Evolutionary conservation across 2,797 vertebrate genomes (phyloP).

Genomic region (Scolopax rusticola): DNA sequence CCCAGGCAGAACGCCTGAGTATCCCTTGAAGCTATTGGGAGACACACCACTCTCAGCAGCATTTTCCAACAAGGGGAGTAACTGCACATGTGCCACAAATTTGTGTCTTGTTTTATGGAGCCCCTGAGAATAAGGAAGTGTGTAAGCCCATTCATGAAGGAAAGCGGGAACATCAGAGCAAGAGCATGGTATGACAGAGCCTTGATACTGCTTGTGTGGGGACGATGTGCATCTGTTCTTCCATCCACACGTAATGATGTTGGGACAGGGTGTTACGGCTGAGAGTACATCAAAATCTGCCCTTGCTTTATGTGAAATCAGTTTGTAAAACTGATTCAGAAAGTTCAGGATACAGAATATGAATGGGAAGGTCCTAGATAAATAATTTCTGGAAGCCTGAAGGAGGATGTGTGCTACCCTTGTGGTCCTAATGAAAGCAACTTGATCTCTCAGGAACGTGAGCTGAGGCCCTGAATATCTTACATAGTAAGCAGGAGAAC

Average conservation of each 20-base stretch:
- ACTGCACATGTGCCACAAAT: neutral
- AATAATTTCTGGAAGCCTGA: neutral
- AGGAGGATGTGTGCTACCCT: neutral
- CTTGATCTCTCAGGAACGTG: neutral
- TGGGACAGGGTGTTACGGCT: neutral
- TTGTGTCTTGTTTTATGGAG: neutral
- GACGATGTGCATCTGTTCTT: neutral
- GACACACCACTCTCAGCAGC: neutral
- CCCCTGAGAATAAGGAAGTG: neutral
- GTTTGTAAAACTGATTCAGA: neutral
- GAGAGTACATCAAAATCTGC: neutral
- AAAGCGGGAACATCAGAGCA: neutral
- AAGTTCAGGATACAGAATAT: neutral
- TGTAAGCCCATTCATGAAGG: neutral
- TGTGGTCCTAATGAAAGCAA: neutral
- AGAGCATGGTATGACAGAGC: neutral
- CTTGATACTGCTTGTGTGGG: rapidly evolving
- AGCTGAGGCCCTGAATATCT: neutral
- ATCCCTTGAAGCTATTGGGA: neutral
- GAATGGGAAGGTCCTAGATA: neutral
- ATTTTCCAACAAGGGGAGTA: neutral
- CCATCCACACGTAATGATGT: neutral
- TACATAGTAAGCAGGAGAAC: neutral
- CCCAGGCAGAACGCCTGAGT: neutral
- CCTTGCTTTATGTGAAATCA: neutral